These are phyloP conservation scores for Cariama cristata DNA, from an alignment of 2,113 vertebrate genomes.

Conservation along the genomic window DNA sequence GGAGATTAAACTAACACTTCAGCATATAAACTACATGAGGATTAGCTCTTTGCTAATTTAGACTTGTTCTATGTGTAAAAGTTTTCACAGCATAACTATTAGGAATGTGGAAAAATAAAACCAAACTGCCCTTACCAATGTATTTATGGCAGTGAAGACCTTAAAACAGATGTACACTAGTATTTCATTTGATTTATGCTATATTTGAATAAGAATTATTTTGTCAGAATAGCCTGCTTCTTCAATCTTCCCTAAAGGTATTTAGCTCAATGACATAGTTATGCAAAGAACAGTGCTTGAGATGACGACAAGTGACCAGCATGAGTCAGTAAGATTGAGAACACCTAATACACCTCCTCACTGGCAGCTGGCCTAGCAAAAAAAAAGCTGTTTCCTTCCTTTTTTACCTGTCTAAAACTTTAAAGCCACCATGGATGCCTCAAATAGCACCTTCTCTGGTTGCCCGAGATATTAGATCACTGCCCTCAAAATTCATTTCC, in stretches of 20 bases:
- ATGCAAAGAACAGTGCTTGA: not conserved
- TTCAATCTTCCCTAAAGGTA: not conserved
- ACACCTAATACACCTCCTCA: not conserved
- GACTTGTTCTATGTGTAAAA: not conserved
- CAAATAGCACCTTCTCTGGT: not conserved
- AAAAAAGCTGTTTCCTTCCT: not conserved
- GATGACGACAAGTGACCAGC: not conserved
- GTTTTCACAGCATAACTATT: not conserved
- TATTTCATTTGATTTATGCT: not conserved
- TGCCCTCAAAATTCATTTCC: not conserved
- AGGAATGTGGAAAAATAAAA: not conserved
- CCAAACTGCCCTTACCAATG: not conserved
- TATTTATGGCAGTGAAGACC: not conserved
- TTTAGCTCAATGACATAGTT: not conserved
- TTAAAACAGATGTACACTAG: not conserved
- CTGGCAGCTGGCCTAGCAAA: not conserved
- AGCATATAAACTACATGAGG: not conserved
- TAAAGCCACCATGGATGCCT: not conserved
- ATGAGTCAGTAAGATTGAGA: not conserved
- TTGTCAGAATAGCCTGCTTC: not conserved
- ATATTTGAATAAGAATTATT: not conserved
- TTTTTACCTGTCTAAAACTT: not conserved
- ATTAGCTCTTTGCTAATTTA: not conserved
- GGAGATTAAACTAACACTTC: not conserved
- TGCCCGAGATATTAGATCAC: not conserved